phyloP scores from a whole-genome alignment of 1,140 invertebrate genomes.

The Cecropterus lyciades region DNA sequence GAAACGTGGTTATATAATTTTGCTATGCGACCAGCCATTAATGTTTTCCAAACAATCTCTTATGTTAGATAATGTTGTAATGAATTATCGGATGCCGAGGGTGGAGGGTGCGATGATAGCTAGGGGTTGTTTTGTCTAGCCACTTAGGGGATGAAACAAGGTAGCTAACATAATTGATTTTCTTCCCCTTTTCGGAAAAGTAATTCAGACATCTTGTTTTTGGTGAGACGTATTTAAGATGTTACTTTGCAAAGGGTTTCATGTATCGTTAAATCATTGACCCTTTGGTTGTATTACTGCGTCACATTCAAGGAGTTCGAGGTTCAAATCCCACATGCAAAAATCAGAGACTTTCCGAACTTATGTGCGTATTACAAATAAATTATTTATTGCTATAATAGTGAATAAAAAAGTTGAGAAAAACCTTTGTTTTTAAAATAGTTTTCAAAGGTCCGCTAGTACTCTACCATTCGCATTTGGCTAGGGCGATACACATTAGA shows the following conservation, averaged over 20 bases:
- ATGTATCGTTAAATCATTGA: no score
- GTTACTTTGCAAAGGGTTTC: neutral
- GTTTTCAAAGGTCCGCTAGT: no score
- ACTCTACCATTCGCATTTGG: no score
- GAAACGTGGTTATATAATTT: neutral
- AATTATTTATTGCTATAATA: no score
- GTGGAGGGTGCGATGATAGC: constrained; percentile 29
- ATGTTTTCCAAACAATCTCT: constrained; percentile 47
- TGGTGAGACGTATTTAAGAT: neutral
- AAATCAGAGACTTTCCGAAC: no score
- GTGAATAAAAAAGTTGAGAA: no score
- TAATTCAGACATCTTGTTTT: constrained; percentile 22
- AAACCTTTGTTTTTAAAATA: no score
- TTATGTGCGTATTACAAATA: no score
- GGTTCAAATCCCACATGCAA: no score
- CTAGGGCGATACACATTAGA: no score
- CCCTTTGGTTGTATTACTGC: no score
- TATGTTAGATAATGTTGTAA: constrained; percentile 43
- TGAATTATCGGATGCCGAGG: constrained; percentile 45
- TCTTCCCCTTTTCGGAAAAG: constrained; percentile 15
- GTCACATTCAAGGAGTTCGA: no score
- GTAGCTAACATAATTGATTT: constrained; percentile 33
- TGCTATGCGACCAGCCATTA: constrained; percentile 7
- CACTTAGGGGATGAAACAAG: constrained; percentile 33
- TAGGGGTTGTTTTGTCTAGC: constrained; percentile 31